Evolutionary conservation across 2,888 invertebrate species (phyloP).

Genomic region (Eristalis tenax): DNA sequence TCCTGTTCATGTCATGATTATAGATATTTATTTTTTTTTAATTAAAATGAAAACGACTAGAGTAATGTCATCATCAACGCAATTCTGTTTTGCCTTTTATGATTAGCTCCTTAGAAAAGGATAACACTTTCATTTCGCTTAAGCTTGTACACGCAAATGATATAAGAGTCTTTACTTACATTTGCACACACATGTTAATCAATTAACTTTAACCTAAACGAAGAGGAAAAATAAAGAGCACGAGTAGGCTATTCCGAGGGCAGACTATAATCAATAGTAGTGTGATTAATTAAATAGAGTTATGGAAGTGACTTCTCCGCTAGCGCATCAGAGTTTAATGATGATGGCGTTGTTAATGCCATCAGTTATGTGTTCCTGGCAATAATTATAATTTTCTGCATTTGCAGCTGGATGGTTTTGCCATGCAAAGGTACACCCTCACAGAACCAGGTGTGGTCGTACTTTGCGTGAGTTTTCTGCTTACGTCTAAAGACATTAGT

Average conservation of each 20-base stretch:
- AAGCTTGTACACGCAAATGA: not conserved
- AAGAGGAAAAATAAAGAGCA: conserved; percentile 7
- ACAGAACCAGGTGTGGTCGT: conserved; percentile 30
- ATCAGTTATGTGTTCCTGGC: conserved; percentile 13
- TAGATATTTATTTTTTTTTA: too few species aligned
- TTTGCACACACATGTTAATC: not conserved
- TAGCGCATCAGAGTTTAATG: conserved; percentile 8
- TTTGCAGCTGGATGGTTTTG: not conserved
- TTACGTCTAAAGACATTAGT: conserved; percentile 21
- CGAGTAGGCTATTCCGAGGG: not conserved
- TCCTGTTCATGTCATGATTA: too few species aligned
- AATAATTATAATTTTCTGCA: conserved; percentile 41
- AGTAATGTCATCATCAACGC: too few species aligned
- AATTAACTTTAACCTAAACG: not conserved
- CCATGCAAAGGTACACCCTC: conserved; percentile 25
- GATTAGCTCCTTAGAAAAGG: not conserved
- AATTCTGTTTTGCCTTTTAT: too few species aligned
- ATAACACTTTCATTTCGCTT: not conserved
- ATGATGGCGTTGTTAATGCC: not conserved
- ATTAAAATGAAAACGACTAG: too few species aligned
- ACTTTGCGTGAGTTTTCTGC: conserved; percentile 33
- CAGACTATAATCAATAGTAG: conserved; percentile 29
- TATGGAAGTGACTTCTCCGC: conserved; percentile 17
- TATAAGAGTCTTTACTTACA: not conserved
- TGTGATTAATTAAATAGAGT: conserved; percentile 45